Evolutionary conservation across 2,888 invertebrate genomes (phyloP), one percentile per base, ranked within the genome.

Genomic region (Drosophila lacicola): DNA sequence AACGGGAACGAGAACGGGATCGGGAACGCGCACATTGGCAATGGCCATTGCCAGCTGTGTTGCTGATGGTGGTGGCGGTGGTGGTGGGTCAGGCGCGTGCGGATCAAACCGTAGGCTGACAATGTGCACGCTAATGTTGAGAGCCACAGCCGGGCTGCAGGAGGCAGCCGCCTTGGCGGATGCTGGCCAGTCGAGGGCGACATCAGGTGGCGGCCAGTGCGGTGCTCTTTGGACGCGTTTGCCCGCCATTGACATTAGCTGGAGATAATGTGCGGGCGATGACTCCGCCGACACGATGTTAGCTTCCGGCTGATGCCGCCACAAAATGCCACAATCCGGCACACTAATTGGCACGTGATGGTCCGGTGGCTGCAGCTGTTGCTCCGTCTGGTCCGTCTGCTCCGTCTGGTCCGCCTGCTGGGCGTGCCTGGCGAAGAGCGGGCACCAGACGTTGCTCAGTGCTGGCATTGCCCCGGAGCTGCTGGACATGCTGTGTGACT

Each of bases 361-460:
- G 42, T 57, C 55, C 55, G 55, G 29, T 44, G 47, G 41, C 34
- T 58, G 45, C 44, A 45, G 46, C 34, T 41, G 46, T 11, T 39
- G 45, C 41, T 65, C 33, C 41, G 46, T n/a, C n/a, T n/a, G n/a
- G n/a, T n/a, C n/a, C n/a, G n/a, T 19, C 36, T 11, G 25, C 36
- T 34, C n/a, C 34, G 25, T 6, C 25, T 29, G 25, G 2, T 29
- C 8, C 29, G 2, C 17, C 9, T 44, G 57, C 9, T 34, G 46
- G 51, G 62, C 53, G 45, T 64, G 70, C 49, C 71, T 82, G 66
- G 89, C 87, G 63, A 89, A 73, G 63, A 90, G 65, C 17, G 84
- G 78, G 70, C 90, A 91, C 90, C 90, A 91, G 54, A 87, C 83
- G 45, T 70, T 79, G 70, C 84, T 86, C 55, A 90, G 46, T 25